Base-by-base conservation (phyloP, 2,113 vertebrate genomes). In the Cyanocitta stelleri region DNA sequence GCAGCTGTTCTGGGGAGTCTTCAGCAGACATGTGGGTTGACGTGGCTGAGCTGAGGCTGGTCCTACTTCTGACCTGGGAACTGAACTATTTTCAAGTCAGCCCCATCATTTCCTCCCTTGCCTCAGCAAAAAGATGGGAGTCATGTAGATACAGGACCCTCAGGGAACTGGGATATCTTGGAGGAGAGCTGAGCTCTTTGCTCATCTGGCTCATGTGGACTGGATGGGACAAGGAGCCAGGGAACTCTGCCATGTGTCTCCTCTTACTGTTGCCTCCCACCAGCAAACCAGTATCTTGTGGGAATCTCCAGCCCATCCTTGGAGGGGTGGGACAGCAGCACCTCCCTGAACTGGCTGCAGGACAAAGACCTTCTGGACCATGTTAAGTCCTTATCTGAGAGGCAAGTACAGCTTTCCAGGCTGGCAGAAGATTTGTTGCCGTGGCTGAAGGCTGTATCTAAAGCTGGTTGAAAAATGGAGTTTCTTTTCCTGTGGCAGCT, bases 401-500 rank as follows among this genome's bases (percentile, higher is more conserved):
- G n/a, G 16, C 1, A 1, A 69, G 55, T 23, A 48, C 85, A 83
- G 81, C 15, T 77, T 33, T 89, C 63, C 46, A 66, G 89, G 67
- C 81, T 93, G 94, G 93, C 82, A 91, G 92, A 56, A 90, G 49
- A 76, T 52, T 72, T 89, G 82, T 76, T 14, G 2, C 41, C 0
- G 6, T 3, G n/a, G 51, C 71, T 7, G 4, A 87, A 87, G 81
- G 62, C 74, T 27, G 16, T 89, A 89, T 89, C 93, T 93, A 73
- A 79, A 83, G 49, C 87, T 58, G 27, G 20, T 73, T 94, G 91
- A 93, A 85, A 96, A 95, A 94, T 77, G 7, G 89, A 82, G 54
- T 89, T 95, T 77, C 63, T 68, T 89, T 97, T 97, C 95, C 94
- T 96, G 81, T 44, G 41, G n/a, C 54, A 93, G 89, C 62, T 79